Evolutionary conservation across 1,140 invertebrate genomes (phyloP), one percentile per base, ranked within the genome.

Genomic region (Ruditapes philippinarum): DNA sequence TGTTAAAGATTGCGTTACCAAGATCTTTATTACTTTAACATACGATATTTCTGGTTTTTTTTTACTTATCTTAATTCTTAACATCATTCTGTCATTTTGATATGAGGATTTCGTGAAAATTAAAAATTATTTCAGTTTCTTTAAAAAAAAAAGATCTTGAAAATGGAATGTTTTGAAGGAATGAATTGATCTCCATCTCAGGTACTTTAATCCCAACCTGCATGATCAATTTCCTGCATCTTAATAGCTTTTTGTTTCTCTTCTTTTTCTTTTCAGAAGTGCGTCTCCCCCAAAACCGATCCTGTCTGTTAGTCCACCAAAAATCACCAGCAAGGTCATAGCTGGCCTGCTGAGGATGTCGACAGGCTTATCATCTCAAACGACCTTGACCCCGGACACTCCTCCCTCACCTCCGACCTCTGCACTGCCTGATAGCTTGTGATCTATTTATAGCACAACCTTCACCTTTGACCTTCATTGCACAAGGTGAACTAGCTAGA

Each of bases 301-400:
- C 81, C 88, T 91, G 60, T 92, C 92, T 65, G 91, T 93, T 45
- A 91, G 90, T 78, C 91, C 92, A 49, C 90, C 91, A 65, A 91
- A 91, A 91, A 90, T 93, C 73, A 93, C 92, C 78, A 93, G 92
- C 90, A 92, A 92, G 88, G 86, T 92, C 45, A 92, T 92, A 70
- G 91, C 91, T 57, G 91, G 87, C 85, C 91, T 93, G 19, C 76
- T 92, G 78, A 91, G 86, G 89, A 89, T 89, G n/a, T 62, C 74
- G 40, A 84, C 89, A 40, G 28, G 42, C 42, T 81, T 79, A 22
- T 36, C 31, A 57, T 60, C 57, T 51, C 45, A 76, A 19, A 57
- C 57, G 84, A 57, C 70, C 33, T 76, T 87, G 70, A 45, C 76
- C 85, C 76, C 84, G 33, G 49, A 51, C 36, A 73, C 49, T 42